Base-by-base conservation (phyloP, 2,888 invertebrate genomes). In the Beris chalybata region DNA sequence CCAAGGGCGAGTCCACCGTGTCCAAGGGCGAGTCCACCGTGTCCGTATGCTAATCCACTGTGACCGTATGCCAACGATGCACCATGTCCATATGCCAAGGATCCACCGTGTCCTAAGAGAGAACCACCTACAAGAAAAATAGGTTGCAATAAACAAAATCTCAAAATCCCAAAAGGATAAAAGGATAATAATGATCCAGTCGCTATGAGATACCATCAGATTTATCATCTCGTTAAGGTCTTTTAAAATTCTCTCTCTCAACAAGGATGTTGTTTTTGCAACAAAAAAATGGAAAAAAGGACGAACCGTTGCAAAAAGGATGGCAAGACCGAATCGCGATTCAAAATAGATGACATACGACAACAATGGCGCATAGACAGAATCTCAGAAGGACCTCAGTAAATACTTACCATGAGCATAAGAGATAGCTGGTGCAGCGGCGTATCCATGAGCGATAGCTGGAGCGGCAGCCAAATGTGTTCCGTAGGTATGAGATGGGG, bases 401-500 rank as follows among this genome's bases (percentile, higher is more conserved):
- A 43, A 9, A 50, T 38, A 64, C 63, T 57, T 58, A 67, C 67
- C 69, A 54, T 67, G 65, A 13, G 61, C 65, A 57, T 67, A 58
- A 22, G 64, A 61, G 15, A 58, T n/a, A 22, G 67, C 67, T 56
- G 69, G 69, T 5, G 67, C 69, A 53, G 67, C 66, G n/a, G 67
- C 31, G 66, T 38, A 38, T 38, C 38, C 55, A 15, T 55, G 59
- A 52, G 52, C 58, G 1, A 57, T 57, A 44, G 58, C 52, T 43
- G 65, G 65, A 3, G 70, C 69, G 13, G 65, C 65, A n/a, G 65
- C 65, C 7, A 52, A 61, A 15, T 66, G 56, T 44, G 70, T 67
- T 22, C 58, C 70, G 29, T 66, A 68, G 3, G 69, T 66, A 13
- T 70, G 71, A 7, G 75, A 71, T 32, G 73, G 73, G 30, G 64